Evolutionary conservation across 1,140 invertebrate genomes (phyloP), one percentile per base, ranked within the genome.

Genomic region (Venustaconcha ellipsiformis): DNA sequence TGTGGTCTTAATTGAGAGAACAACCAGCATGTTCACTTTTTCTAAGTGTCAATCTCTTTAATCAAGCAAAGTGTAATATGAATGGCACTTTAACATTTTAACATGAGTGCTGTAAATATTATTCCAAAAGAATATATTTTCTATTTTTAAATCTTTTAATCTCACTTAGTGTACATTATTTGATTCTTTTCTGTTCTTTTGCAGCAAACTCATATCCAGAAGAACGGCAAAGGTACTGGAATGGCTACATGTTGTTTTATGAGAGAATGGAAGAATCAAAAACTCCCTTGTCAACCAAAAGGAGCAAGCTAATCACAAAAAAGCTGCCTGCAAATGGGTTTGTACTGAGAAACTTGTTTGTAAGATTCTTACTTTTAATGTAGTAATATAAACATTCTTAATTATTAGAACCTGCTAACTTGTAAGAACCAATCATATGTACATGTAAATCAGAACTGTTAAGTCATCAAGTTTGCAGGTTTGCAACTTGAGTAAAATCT

Each of bases 181-280:
- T 55, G 2, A 17, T 17, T n/a, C 1, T 17, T 58, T 55, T 60
- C 13, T 58, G n/a, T 58, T 62, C 13, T 67, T 72, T 76, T 76
- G n/a, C 56, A 75, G 72, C 62, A 11, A 82, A 76, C 60, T 78
- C 78, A 4, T 84, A 85, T 30, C 87, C 88, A 37, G 88, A 90
- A 79, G 89, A 90, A 58, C 66, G 88, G 20, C 76, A 87, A 3
- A 79, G 89, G 14, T 89, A 89, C 76, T 89, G 88, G 88, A 89
- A 89, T 82, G 88, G 86, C 30, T 89, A 89, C 72, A 82, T 89
- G 84, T 77, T 89, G 75, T 89, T 88, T 75, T 89, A 89, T 83
- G 88, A 89, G 57, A 82, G 83, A 68, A 82, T 88, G 67, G 84
- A 89, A 48, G 87, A 88, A 55, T 60, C 67, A n/a, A 80, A 83